Evolutionary conservation across 1,140 invertebrate species (phyloP).

Genomic region (Choristoneura fumiferana): DNA sequence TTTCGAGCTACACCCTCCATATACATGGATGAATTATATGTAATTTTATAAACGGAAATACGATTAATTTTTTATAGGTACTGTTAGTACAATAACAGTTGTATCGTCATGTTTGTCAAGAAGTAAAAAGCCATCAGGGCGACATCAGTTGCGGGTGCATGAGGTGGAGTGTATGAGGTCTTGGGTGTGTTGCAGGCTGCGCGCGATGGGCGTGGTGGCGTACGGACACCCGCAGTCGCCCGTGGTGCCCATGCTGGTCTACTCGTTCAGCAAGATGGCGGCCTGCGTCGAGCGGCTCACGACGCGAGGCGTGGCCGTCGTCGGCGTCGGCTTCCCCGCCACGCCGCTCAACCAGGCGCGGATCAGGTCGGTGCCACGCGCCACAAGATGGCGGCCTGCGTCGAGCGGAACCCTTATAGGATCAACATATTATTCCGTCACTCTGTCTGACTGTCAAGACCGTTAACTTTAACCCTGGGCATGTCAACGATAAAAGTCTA

Average conservation of each 20-base stretch:
- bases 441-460: too few species aligned
- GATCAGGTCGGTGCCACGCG: constrained; percentile 80
- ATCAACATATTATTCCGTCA: neutral
- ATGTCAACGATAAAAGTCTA: too few species aligned
- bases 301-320: constrained; percentile 91
- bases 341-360: constrained; percentile 97
- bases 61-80: too few species aligned
- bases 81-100: too few species aligned
- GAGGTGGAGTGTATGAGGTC: constrained; percentile 88
- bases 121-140: too few species aligned
- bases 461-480: too few species aligned
- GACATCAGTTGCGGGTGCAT: too few species aligned
- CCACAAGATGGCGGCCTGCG: constrained; percentile 29
- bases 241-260: constrained; percentile 96
- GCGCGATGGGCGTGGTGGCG: constrained; percentile 95
- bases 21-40: too few species aligned
- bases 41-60: too few species aligned
- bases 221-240: constrained; percentile 98
- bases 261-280: constrained; percentile 95
- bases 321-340: constrained; percentile 98
- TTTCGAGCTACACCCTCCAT: too few species aligned
- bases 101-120: too few species aligned
- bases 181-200: constrained; percentile 94
- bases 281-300: constrained; percentile 90
- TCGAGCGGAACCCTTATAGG: constrained; percentile 30